A percentile compares a stretch with the other conserved stretches of the same genome.
These are phyloP conservation scores for Drosophila melanocephala DNA, from an alignment of 2,888 invertebrate species.

Conservation along the genomic window DNA sequence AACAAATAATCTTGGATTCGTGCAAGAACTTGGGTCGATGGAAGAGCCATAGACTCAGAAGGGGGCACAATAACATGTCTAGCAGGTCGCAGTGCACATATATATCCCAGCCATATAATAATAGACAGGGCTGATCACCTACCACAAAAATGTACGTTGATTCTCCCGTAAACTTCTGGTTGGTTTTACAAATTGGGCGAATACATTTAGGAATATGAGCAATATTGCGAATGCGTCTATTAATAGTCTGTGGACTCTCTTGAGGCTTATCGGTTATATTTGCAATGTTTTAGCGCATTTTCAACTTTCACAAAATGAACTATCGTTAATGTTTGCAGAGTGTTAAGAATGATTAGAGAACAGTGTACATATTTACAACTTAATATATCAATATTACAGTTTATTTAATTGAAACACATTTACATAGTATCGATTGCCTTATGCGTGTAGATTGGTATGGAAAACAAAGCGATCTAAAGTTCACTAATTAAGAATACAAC, in stretches of 20 bases:
- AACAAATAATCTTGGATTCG: too few species aligned
- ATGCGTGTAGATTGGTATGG: slow-evolving; percentile 1
- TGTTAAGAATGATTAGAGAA: neutral
- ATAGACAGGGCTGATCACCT: neutral
- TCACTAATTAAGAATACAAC: neutral
- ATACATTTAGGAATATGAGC: neutral
- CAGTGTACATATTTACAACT: neutral
- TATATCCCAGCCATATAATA: neutral
- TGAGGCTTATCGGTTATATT: neutral
- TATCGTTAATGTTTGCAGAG: neutral
- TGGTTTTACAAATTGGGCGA: neutral
- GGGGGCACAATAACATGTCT: too few species aligned
- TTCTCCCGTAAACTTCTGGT: neutral
- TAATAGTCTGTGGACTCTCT: neutral
- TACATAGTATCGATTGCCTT: slow-evolving; percentile 6
- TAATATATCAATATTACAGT: neutral
- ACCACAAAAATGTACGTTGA: neutral
- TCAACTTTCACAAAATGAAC: neutral
- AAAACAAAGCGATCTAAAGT: neutral
- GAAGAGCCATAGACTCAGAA: too few species aligned
- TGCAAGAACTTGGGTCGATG: too few species aligned
- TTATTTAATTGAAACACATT: slow-evolving; percentile 10
- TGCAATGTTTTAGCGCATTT: neutral
- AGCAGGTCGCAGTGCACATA: too few species aligned
- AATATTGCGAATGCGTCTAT: neutral